phyloP scores from a whole-genome alignment of 2,113 vertebrate species.

The Ellobius talpinus region DNA sequence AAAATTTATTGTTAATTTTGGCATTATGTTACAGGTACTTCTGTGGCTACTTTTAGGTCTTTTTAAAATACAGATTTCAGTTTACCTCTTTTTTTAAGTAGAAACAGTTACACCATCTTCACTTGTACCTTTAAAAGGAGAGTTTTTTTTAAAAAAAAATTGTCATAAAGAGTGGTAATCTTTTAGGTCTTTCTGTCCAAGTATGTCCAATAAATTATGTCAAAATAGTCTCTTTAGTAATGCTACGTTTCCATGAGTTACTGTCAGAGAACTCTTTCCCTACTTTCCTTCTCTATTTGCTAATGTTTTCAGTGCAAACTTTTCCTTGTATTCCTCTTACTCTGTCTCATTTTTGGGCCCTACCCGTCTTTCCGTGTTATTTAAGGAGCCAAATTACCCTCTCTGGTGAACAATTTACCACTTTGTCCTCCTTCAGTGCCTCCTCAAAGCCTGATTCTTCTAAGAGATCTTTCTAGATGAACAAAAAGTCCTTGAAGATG shows the following conservation, averaged over 20 bases:
- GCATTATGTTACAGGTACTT: slow-evolving; percentile 39
- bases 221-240: slow-evolving; percentile 45
- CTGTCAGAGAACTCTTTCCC: slow-evolving; percentile 32
- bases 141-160: not conserved
- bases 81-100: slow-evolving; percentile 58
- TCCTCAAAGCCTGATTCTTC: slow-evolving; percentile 75
- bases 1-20: slow-evolving; percentile 44
- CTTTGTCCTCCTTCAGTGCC: slow-evolving; percentile 66
- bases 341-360: slow-evolving; percentile 28
- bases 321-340: not conserved
- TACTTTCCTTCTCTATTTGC: slow-evolving; percentile 46
- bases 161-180: slow-evolving; percentile 48
- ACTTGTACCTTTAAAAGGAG: slow-evolving; percentile 49
- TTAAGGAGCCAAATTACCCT: slow-evolving; percentile 66
- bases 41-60: slow-evolving; percentile 40
- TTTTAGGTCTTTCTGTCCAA: slow-evolving; percentile 2
- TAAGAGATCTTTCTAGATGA: slow-evolving; percentile 72
- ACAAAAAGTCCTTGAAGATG: slow-evolving; percentile 74
- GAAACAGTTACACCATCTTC: slow-evolving; percentile 1
- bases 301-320: slow-evolving; percentile 54
- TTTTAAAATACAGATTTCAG: slow-evolving; percentile 45
- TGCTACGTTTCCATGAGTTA: not conserved
- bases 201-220: slow-evolving; percentile 54
- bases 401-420: slow-evolving; percentile 70
- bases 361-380: slow-evolving; percentile 48